phyloP scores from a whole-genome alignment of 2,888 invertebrate species.

The Slavum lentiscoides region DNA sequence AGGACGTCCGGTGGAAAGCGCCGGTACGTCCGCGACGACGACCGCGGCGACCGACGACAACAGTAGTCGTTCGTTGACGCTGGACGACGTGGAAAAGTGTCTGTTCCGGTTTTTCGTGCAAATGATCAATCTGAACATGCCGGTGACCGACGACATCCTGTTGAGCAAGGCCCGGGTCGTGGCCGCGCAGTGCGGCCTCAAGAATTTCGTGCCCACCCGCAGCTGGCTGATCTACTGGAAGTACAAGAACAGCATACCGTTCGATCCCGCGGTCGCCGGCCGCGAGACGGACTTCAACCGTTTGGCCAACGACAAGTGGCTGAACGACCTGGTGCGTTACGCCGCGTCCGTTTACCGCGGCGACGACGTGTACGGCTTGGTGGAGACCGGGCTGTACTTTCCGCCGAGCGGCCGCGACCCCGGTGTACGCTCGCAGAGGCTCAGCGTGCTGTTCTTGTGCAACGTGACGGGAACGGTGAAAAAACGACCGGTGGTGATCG shows the following conservation, averaged over 20 bases:
- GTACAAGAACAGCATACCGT: neutral
- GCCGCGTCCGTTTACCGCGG: neutral
- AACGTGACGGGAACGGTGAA: constrained; percentile 18
- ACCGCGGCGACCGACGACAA: neutral
- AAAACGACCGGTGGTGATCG: neutral
- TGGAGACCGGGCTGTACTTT: constrained; percentile 4
- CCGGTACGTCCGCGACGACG: neutral
- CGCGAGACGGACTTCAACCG: neutral
- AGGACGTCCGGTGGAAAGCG: too few species aligned
- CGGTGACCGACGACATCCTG: neutral
- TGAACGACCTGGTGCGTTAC: neutral
- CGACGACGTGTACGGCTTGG: neutral
- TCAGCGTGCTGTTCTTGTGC: neutral
- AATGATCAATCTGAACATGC: neutral
- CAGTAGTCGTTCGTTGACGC: neutral
- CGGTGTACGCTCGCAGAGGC: neutral
- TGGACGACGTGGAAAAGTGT: neutral
- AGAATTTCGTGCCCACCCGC: neutral
- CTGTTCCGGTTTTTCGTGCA: neutral
- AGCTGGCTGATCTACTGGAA: neutral
- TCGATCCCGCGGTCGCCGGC: neutral
- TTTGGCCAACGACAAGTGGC: neutral
- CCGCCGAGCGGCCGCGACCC: neutral
- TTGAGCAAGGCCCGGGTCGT: neutral
- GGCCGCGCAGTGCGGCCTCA: neutral